Base-by-base conservation (phyloP, 2,888 invertebrate genomes). In the Rotaria macrura region DNA sequence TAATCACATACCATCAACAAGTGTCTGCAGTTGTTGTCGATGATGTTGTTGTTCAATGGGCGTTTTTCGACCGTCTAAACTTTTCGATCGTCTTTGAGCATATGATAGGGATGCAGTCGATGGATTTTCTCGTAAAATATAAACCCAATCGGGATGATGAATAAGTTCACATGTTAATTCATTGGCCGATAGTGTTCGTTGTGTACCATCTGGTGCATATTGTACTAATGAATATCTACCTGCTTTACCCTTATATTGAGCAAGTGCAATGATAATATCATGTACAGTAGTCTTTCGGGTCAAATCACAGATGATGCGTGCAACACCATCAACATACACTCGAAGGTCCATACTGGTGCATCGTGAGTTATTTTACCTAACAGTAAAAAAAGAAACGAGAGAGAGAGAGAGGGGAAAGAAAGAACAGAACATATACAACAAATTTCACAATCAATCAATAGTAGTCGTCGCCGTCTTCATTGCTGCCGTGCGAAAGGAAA, bases 221-320 rank as follows among this genome's bases (percentile, higher is more conserved):
- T 79, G 10, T n/a, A 79, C n/a, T 79, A 79, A 43, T 43, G 79
- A 79, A 43, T 79, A 79, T 43, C 79, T 7, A 20, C 79, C 79
- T 14, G 79, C 43, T 79, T 79, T 79, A 12, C 79, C 79, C n/a
- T 79, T 79, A 43, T 43, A 79, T 79, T 79, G 79, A 43, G 79
- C 79, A 9, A 79, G n/a, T n/a, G 79, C 79, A 43, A 79, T 79
- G 20, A 79, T 79, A 7, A 79, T 79, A 79, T 79, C 79, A 79
- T 79, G 79, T 25, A 79, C 43, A 40, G 79, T 79, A 43, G 79
- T 79, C 43, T 6, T 43, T 43, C 43, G 79, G 23, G 79, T 79
- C 25, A 79, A 79, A 79, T 79, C 79, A 79, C 79, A 79, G 43
- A 79, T 79, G 40, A 79, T 79, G 25, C 43, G 40, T n/a, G 79